Conservation (phyloP, 2,113 vertebrate species). For the Trochalopteron elliotii region DNA sequence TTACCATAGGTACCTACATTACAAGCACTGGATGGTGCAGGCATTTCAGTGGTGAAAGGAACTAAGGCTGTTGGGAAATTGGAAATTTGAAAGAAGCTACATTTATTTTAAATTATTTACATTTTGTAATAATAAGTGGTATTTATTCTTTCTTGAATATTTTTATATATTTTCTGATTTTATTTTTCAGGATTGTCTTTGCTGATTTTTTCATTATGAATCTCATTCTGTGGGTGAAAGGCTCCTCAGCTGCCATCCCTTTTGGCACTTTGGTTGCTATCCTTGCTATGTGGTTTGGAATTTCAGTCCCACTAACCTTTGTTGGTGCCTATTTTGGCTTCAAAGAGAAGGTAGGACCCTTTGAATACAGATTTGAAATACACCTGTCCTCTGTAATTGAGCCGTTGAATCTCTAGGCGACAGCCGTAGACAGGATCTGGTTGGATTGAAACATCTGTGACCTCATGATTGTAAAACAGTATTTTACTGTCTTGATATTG, state of each 20-base stretch:
- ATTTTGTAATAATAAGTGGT: background rate
- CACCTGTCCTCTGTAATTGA: background rate
- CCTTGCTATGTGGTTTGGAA: constrained; percentile 89
- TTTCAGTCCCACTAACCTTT: constrained; percentile 89
- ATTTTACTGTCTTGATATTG: background rate
- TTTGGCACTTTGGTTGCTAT: constrained; percentile 86
- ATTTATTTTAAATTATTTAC: background rate
- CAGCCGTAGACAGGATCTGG: background rate
- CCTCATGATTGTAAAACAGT: background rate
- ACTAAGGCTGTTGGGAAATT: background rate
- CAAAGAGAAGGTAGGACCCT: constrained; percentile 80
- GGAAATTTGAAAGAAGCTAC: background rate
- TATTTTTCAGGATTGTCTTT: constrained; percentile 83
- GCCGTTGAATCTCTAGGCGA: background rate
- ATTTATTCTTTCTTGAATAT: background rate
- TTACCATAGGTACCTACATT: background rate
- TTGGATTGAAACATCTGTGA: background rate
- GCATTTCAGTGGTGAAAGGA: background rate
- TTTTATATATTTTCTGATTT: background rate
- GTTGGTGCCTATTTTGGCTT: constrained; percentile 90
- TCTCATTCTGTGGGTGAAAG: constrained; percentile 90
- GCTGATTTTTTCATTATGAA: constrained; percentile 93
- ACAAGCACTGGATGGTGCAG: background rate
- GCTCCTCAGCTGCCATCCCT: constrained; percentile 87
- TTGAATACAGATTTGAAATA: background rate